Evolutionary conservation across 2,113 vertebrate species (phyloP).

Genomic region (Amphilophus citrinellus): DNA sequence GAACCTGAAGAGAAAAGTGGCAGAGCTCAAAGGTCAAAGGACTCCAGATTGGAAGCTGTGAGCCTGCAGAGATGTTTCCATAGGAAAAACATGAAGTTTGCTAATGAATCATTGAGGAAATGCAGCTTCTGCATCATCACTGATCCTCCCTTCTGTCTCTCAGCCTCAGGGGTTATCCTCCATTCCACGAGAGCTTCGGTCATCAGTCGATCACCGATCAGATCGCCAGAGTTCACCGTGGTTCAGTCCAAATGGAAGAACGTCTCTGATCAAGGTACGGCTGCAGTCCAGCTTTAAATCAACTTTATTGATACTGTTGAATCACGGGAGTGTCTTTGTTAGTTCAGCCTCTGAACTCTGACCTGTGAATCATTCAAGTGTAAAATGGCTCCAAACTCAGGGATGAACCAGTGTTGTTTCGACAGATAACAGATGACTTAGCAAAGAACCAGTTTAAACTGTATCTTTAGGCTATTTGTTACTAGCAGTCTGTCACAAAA

Average conservation of each 20-base stretch:
- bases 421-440: too few species aligned
- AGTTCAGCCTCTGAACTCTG: too few species aligned
- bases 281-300: neutral
- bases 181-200: slow-evolving; percentile 88
- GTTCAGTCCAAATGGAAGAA: slow-evolving; percentile 86
- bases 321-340: too few species aligned
- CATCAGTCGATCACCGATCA: slow-evolving; percentile 86
- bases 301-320: neutral
- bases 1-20: neutral
- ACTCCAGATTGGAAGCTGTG: neutral
- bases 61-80: too few species aligned
- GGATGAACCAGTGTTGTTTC: too few species aligned
- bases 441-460: too few species aligned
- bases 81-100: neutral
- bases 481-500: too few species aligned
- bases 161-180: slow-evolving; percentile 94
- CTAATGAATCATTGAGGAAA: neutral
- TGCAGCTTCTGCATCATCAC: neutral
- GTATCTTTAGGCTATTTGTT: too few species aligned
- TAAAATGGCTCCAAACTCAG: too few species aligned
- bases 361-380: too few species aligned
- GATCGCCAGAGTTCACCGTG: slow-evolving; percentile 87
- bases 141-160: neutral
- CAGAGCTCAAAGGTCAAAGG: neutral
- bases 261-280: slow-evolving; percentile 87